Evolutionary conservation across 1,140 invertebrate genomes (phyloP), one percentile per base, ranked within the genome.

Genomic region (Cherax quadricarinatus): DNA sequence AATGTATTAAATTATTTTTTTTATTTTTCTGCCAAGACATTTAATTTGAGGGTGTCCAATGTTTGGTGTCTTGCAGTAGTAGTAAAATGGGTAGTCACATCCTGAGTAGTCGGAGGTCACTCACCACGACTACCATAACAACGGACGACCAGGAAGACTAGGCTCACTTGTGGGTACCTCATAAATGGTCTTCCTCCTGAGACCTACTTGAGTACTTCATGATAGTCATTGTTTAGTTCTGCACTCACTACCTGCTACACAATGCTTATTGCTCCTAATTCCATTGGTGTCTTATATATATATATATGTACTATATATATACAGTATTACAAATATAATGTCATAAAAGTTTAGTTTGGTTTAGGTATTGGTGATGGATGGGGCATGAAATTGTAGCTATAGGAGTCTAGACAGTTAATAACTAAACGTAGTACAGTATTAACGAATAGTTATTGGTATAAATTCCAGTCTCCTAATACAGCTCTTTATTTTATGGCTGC

Each of bases 31-130:
- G 30, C 2, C 30, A 41, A 21, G 62, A 66, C 62, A 66, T 66
- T 66, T 66, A 18, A 66, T 66, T 66, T 66, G 62, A 66, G 21
- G 18, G 21, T 66, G 18, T 18, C 62, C 18, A 66, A 18, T 66
- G 62, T 21, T 75, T 75, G 70, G 24, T 75, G 81, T 89, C 51
- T 90, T 90, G 51, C 88, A 90, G 88, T 81, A 84, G 82, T 84
- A 90, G 88, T 84, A 90, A 90, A 90, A 73, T 83, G 80, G 49
- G 81, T 90, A 90, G 88, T 90, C 88, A 84, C 30, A 57, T 90
- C 62, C 81, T 84, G 62, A 90, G 81, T 90, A 84, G 82, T 83
- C 88, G 88, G 10, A 81, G 70, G 66, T 78, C 82, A 51, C 48
- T 57, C 80, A 83, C 82, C 81, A 78, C 57, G 60, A 89, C 79